These are phyloP conservation scores for Pocillopora meandrina DNA, from an alignment of 92 coral and sea anemone species.

Conservation along the genomic window DNA sequence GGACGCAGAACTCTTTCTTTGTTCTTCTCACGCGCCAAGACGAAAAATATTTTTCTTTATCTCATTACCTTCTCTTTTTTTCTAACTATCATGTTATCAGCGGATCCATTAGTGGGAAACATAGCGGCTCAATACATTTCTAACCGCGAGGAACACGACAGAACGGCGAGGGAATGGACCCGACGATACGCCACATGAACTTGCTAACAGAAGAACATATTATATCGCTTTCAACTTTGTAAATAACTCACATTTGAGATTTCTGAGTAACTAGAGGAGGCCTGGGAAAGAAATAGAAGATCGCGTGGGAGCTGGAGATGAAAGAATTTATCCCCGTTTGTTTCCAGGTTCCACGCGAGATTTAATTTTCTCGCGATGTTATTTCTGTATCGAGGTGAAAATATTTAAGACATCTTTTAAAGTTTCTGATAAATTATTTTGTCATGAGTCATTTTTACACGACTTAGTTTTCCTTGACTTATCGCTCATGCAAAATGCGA, in stretches of 20 bases:
- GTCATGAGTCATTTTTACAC: too few relatives aligned
- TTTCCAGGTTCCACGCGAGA: background rate
- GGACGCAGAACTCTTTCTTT: too few relatives aligned
- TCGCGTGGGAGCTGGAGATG: background rate
- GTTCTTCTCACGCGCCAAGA: too few relatives aligned
- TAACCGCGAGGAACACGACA: conserved; percentile 90
- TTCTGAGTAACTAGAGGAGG: background rate
- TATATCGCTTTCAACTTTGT: background rate
- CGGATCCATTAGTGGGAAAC: conserved; percentile 96
- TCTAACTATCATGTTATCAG: conserved; percentile 36
- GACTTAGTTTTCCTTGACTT: too few relatives aligned
- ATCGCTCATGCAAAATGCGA: too few relatives aligned
- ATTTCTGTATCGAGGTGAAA: too few relatives aligned
- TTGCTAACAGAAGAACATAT: background rate
- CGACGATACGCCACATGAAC: conserved; percentile 85
- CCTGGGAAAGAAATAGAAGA: background rate
- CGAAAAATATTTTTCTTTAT: background rate
- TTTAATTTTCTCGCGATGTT: background rate
- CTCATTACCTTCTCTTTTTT: background rate
- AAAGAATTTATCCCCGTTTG: background rate
- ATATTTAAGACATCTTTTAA: too few relatives aligned
- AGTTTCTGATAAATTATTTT: too few relatives aligned
- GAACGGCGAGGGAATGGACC: conserved; percentile 93
- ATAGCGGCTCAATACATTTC: conserved; percentile 85
- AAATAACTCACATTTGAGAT: conserved; percentile 18